Evolutionary conservation across 2,888 invertebrate species (phyloP), one percentile per base, ranked within the genome.

Genomic region (Eustalomyia histrio): DNA sequence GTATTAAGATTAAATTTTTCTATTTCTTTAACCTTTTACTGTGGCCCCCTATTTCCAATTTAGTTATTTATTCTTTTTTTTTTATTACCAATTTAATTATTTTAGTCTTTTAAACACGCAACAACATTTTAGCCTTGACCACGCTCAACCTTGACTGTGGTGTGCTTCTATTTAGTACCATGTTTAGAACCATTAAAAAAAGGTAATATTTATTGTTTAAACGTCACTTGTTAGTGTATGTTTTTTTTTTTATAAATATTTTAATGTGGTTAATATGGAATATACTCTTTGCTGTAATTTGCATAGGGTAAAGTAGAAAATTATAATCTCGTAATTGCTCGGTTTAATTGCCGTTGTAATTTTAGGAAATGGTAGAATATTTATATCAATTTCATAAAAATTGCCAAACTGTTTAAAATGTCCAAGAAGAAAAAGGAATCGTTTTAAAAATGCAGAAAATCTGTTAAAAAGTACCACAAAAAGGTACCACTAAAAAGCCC

Each of bases 61-160:
- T 6, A 14, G 10, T 24, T 52, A 7, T 52, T 43, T n/a, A n/a
- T n/a, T n/a, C n/a, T 18, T 65, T 33, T 24, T 21, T 10, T 47
- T 43, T 60, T 47, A 33, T 71, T 61, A 64, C 33, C 55, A 64
- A 68, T 53, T 24, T 69, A 69, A 64, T 74, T 74, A 21, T 24
- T 29, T 29, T 57, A 60, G 53, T 63, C 12, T 65, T 47, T 79
- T 35, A 61, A 71, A 33, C 76, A 80, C 73, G 76, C 80, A 80
- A 72, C 29, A 29, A 58, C 33, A 24, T 61, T 60, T 74, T 68
- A 53, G 63, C 80, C 80, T 80, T 80, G 80, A 73, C 76, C 80
- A 80, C 61, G 17, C 68, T 73, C 68, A 73, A 80, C 76, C 80
- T 80, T 80, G 76, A 72, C 63, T 64, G 43, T 17, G 68, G 71